Conservation (phyloP, 2,113 vertebrate species). For the Muntiacus muntjak region DNA sequence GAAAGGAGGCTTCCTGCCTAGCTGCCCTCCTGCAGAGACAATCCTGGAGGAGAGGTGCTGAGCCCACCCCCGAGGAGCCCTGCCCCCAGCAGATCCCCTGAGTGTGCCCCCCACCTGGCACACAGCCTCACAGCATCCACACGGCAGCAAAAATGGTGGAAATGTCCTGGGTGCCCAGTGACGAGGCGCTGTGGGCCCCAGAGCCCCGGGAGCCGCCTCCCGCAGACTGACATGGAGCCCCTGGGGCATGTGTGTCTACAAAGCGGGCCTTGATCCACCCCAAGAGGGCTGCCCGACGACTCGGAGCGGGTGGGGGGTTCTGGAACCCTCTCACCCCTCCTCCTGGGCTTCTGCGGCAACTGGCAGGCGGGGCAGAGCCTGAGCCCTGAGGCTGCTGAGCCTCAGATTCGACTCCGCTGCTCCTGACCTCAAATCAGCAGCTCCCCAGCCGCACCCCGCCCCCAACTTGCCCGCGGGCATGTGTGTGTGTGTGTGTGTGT, state of each 20-base stretch:
- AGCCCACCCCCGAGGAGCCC: accelerated
- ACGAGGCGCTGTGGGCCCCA: neutral
- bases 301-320: accelerated
- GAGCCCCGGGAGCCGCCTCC: neutral
- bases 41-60: too few species aligned
- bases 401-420: neutral
- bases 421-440: accelerated
- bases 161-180: accelerated
- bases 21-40: neutral
- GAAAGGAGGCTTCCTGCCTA: neutral
- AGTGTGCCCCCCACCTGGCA: accelerated
- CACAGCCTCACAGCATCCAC: accelerated
- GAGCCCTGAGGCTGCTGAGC: neutral
- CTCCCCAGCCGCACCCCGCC: accelerated
- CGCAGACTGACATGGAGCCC: accelerated
- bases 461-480: accelerated
- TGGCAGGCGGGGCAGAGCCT: neutral
- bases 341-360: accelerated
- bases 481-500: accelerated
- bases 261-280: accelerated
- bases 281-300: accelerated
- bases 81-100: accelerated
- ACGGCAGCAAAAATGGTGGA: accelerated
- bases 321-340: neutral
- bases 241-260: accelerated